Base-by-base conservation (phyloP, 2,888 invertebrate genomes). In the Malthinus flaveolus region DNA sequence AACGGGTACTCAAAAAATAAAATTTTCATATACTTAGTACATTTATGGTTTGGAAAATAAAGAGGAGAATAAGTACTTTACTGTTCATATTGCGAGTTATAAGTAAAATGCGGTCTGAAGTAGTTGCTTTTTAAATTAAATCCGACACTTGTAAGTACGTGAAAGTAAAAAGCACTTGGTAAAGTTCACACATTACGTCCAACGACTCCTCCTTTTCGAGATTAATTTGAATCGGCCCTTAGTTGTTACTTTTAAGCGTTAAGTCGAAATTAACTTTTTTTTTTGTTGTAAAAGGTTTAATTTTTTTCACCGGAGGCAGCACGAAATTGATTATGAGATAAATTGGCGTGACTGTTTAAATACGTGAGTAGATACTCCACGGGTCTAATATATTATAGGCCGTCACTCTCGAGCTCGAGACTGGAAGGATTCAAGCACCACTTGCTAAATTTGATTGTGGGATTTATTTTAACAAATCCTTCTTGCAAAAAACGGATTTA, bases 111-210 rank as follows among this genome's bases (percentile, higher is more conserved):
- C 11, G 42, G 13, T 37, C 31, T 11, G 23, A n/a, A 56, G 23
- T 32, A 53, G 33, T 49, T 45, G 10, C 36, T 42, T 47, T 51
- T 46, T 42, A 44, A 39, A 35, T 48, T 48, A 47, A 42, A 32
- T 15, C 42, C 8, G 7, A 12, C 45, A 23, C n/a, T 45, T 32
- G 45, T 45, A 8, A 1, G n/a, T 45, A 8, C 7, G n/a, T 45
- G 9, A 31, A 10, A 10, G 12, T 32, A 10, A 12, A 10, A 11
- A 32, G 10, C 51, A 48, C 12, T 23, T 31, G 31, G 13, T 45
- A 7, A 49, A 12, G 42, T 61, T 61, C 61, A 51, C 61, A 61
- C 61, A 54, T 52, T 53, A 49, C 50, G 61, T 61, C 61, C 37
- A 39, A 50, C 11, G 12, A 33, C 49, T 37, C 49, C 50, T 42